Base-by-base conservation (phyloP, 35 echinoderm and acorn worm genomes). In the Diadema setosum region DNA sequence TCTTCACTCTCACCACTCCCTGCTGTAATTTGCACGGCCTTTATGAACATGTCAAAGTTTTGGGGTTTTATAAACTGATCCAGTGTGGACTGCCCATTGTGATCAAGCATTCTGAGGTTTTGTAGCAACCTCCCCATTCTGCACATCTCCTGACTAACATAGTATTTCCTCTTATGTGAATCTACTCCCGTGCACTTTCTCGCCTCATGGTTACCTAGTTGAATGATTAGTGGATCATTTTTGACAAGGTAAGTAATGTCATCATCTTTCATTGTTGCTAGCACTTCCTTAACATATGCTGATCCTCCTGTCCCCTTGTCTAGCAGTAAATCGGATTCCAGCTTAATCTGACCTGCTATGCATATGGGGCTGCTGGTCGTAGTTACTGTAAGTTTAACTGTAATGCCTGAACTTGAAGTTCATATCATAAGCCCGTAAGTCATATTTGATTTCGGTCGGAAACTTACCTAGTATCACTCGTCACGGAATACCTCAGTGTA, bases 211-310 rank as follows among this genome's bases (percentile, higher is more conserved):
- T 60, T 60, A 60, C 58, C 58, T 60, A 60, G 58, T 60, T 60
- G 58, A 65, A 65, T n/a, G n/a, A 65, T 65, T n/a, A 65, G 60
- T 24, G 60, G 60, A 65, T 65, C 60, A 65, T 65, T 65, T 65
- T 25, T 65, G 7, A 25, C 60, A 24, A 65, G 27, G 25, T 30
- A 30, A 24, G 18, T 25, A n/a, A 65, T n/a, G 17, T 65, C 60
- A 65, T 65, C 60, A 65, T 65, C n/a, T 65, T 65, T n/a, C 60
- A 65, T 65, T 24, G 18, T 65, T 25, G 18, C n/a, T n/a, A 65
- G n/a, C n/a, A 25, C 60, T 25, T 65, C n/a, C 60, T 65, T n/a
- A n/a, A 65, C 18, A 29, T 65, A 65, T 65, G 60, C 18, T 25
- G 60, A 24, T n/a, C 6, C 60, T 24, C 60, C 60, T 24, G 17